Base-by-base conservation (phyloP, 2,797 vertebrate genomes). In the Pristis pectinata region DNA sequence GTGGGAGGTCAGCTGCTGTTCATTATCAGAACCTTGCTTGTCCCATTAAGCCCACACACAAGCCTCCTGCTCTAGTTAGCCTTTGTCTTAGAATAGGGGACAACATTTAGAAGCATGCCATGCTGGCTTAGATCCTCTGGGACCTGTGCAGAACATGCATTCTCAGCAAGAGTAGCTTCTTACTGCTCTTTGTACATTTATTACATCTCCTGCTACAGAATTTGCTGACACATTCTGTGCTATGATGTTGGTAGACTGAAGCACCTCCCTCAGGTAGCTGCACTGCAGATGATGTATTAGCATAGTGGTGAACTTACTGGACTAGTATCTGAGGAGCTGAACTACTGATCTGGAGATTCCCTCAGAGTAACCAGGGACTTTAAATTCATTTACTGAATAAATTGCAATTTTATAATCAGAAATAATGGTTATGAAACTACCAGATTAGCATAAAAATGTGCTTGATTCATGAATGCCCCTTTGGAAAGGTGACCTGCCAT, bases 1-100 rank as follows among this genome's bases (percentile, higher is more conserved):
- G 97, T 97, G 96, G 97, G 97, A 97, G 97, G 97, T 97, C 97
- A 97, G 97, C 97, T 97, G 96, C 97, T 96, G 97, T 94, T 95
- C 96, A 96, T 97, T 97, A 97, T 97, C 96, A 97, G 96, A 96
- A 96, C 96, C 96, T 96, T 96, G 96, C 97, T 97, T 96, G 97
- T 97, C 97, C 97, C 96, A 95, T 96, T 96, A 97, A 96, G 96
- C 97, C 97, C 96, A 97, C 76, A 76, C 97, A 96, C 97, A 98
- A 97, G 96, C 96, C 97, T 97, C 96, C 95, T 97, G 97, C 97
- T 97, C 61, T 41, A 59, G n/a, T 89, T 37, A 37, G 59, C 9
- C 22, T 91, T 64, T 61, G 85, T 89, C 34, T 89, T 89, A 17
- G 59, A 91, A 61, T 64, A 22, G 59, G 7, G 61, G 61, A 61